A percentile compares a stretch with the other conserved stretches of the same genome.
Conservation (phyloP, 2,888 invertebrate species). For the Erynnis tages region DNA sequence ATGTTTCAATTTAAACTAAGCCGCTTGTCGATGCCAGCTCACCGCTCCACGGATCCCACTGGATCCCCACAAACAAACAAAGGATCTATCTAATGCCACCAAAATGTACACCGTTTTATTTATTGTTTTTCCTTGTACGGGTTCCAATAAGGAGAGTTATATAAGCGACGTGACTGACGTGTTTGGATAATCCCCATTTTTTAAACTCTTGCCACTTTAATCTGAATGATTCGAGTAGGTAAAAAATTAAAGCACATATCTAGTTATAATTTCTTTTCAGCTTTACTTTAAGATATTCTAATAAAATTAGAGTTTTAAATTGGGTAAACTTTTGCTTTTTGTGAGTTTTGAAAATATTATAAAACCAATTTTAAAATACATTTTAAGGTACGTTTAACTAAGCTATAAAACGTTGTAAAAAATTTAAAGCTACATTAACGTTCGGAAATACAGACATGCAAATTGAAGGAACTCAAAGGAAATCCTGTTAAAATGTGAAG, state of each 20-base stretch:
- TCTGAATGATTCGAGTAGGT: too few relatives aligned
- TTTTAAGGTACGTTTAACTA: background rate
- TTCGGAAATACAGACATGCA: slow-evolving; percentile 5
- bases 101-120: slow-evolving; percentile 19
- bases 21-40: slow-evolving; percentile 73
- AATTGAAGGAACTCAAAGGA: slow-evolving; percentile 11
- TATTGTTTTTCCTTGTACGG: slow-evolving; percentile 4
- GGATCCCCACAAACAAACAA: slow-evolving; percentile 22
- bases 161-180: too few relatives aligned
- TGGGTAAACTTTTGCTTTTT: too few relatives aligned
- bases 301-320: too few relatives aligned
- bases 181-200: too few relatives aligned
- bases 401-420: background rate
- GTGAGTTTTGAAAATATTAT: too few relatives aligned
- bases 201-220: too few relatives aligned
- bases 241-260: too few relatives aligned
- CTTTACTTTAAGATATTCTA: too few relatives aligned
- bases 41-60: slow-evolving; percentile 30
- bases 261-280: too few relatives aligned
- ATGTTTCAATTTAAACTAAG: slow-evolving; percentile 79
- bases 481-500: slow-evolving; percentile 23
- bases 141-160: too few relatives aligned
- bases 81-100: slow-evolving; percentile 21
- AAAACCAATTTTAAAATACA: too few relatives aligned
- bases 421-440: slow-evolving; percentile 1